phyloP scores from a whole-genome alignment of 92 coral and sea anemone species.

The Heliopora coerulea region DNA sequence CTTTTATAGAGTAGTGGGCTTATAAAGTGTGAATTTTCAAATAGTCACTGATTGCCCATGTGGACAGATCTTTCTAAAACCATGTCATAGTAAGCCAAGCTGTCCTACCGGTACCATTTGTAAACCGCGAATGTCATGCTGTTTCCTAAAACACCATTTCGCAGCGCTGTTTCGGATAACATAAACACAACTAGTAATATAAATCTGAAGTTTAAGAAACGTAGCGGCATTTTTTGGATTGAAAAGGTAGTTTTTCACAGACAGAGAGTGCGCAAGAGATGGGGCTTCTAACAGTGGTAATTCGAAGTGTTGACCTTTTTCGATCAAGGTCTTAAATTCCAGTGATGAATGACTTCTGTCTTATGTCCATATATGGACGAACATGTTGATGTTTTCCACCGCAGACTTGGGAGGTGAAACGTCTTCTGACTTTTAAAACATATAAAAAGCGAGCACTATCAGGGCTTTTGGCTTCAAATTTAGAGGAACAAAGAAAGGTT shows the following conservation, averaged over 20 bases:
- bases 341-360: constrained; percentile 1
- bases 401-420: not conserved
- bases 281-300: not conserved
- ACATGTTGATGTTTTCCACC: constrained; percentile 2
- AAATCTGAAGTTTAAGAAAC: not conserved
- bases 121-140: not conserved
- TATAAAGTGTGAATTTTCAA: no score
- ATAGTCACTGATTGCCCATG: no score
- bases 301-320: constrained; percentile 17
- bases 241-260: not conserved
- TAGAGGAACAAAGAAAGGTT: not conserved
- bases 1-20: no score
- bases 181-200: constrained; percentile 28
- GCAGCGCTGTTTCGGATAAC: not conserved
- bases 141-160: not conserved
- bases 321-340: constrained; percentile 14
- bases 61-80: no score
- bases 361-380: constrained; percentile 31
- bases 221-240: not conserved
- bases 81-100: not conserved
- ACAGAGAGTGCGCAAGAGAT: not conserved
- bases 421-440: constrained; percentile 1
- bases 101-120: not conserved
- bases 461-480: not conserved
- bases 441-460: not conserved